phyloP scores from a whole-genome alignment of 1,140 invertebrate species.

The Rhyacophila brunnea region DNA sequence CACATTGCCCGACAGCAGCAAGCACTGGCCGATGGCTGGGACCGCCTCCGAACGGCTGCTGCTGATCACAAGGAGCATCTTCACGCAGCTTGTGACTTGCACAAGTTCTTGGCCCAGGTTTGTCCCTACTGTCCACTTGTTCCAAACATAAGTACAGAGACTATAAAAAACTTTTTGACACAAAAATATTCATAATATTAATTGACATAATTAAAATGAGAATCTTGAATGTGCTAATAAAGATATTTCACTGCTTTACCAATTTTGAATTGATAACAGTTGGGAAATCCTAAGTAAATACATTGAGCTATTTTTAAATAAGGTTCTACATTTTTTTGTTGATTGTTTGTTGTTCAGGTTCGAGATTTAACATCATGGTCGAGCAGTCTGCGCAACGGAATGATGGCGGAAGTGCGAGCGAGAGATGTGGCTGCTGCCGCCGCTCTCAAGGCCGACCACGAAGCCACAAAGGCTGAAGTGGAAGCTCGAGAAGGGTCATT shows the following conservation, averaged over 20 bases:
- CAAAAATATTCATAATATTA: no score
- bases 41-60: conserved; percentile 78
- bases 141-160: no score
- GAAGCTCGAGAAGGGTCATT: conserved; percentile 91
- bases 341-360: conserved; percentile 66
- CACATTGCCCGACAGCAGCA: conserved; percentile 84
- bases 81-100: conserved; percentile 84
- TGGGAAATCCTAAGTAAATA: no score
- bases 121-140: no score
- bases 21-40: conserved; percentile 85
- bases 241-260: no score
- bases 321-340: no score
- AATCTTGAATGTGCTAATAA: no score
- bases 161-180: no score
- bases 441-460: conserved; percentile 84
- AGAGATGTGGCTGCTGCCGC: conserved; percentile 86
- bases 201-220: no score
- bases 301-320: no score
- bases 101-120: conserved; percentile 78
- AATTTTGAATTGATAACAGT: no score
- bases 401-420: conserved; percentile 80
- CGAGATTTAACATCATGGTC: conserved; percentile 90
- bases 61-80: conserved; percentile 76
- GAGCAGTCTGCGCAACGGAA: conserved; percentile 71
- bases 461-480: conserved; percentile 90